Base-by-base conservation (phyloP, 2,797 vertebrate genomes). In the Percopsis omiscomaycus region DNA sequence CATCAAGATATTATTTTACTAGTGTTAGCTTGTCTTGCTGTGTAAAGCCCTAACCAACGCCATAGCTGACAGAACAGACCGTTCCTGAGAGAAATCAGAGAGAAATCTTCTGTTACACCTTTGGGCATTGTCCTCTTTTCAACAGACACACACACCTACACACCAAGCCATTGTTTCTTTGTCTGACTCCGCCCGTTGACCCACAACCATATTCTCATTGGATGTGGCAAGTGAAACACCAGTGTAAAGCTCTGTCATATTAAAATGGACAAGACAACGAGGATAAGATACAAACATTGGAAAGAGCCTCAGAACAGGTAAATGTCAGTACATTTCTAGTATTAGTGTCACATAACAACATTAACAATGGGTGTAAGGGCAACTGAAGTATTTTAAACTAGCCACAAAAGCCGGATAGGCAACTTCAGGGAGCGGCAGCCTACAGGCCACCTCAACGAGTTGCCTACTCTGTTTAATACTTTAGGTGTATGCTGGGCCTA, bases 221-320 rank as follows among this genome's bases (percentile, higher is more conserved):
- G 73, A 1, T 46, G 62, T 52, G 37, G 37, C 37, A 42, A 42
- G 9, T 37, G 1, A 8, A 42, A 42, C 37, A 6, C 4, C 37
- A 5, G 37, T 42, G 37, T 8, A 6, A 42, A 42, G 6, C 16
- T 10, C 3, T 11, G 3, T 3, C 6, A n/a, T 1, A 13, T 32
- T 16, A 32, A 62, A 15, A 92, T 92, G 90, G 69, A 78, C 3
- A 64, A 2, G 48, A 6, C 49, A 0, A 0, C 64, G 0, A 62
- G 15, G 1, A 12, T 90, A 8, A 2, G 61, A 29, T 90, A 90
- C 74, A 80, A 67, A 49, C 62, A 73, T 1, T 89, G 89, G 89
- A 80, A 5, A 55, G 73, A 85, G 15, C n/a, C 72, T 12, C 72
- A 83, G 4, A 51, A 5, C n/a, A 74, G 86, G 90, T 91, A 11